A percentile compares a stretch with the other conserved stretches of the same genome.
Conservation (phyloP, 2,113 vertebrate species). For the Cepphus grylle region DNA sequence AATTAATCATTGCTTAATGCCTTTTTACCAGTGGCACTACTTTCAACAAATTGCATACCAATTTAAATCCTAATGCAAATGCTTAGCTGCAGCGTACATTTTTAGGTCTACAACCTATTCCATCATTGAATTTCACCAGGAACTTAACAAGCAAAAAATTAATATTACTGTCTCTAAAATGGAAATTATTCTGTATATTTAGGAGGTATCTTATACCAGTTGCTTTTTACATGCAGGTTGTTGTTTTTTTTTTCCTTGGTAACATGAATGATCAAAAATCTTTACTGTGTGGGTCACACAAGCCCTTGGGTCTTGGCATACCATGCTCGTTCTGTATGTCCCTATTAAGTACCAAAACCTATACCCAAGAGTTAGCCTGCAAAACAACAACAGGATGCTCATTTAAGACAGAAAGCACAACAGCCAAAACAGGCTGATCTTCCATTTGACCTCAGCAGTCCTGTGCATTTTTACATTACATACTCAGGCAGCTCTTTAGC, state of each 20-base stretch:
- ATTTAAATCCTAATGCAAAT: background rate
- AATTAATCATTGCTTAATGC: background rate
- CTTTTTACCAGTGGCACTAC: background rate
- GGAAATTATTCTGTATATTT: background rate
- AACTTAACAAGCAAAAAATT: background rate
- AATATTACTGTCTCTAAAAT: background rate
- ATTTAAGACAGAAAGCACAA: background rate
- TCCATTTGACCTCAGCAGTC: background rate
- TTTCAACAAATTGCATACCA: background rate
- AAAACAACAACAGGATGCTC: background rate
- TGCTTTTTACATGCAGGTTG: background rate
- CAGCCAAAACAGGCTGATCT: background rate
- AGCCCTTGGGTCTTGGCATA: background rate
- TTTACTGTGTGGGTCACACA: background rate
- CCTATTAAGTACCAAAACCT: background rate
- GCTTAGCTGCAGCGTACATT: background rate
- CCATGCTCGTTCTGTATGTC: background rate
- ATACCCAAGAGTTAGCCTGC: background rate
- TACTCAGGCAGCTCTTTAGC: background rate
- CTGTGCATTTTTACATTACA: background rate
- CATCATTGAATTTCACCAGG: background rate
- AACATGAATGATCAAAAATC: background rate
- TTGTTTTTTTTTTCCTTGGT: background rate
- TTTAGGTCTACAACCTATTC: background rate
- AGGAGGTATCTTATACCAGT: background rate